Evolutionary conservation across 2,888 invertebrate species (phyloP).

Genomic region (Nymphalis urticae): DNA sequence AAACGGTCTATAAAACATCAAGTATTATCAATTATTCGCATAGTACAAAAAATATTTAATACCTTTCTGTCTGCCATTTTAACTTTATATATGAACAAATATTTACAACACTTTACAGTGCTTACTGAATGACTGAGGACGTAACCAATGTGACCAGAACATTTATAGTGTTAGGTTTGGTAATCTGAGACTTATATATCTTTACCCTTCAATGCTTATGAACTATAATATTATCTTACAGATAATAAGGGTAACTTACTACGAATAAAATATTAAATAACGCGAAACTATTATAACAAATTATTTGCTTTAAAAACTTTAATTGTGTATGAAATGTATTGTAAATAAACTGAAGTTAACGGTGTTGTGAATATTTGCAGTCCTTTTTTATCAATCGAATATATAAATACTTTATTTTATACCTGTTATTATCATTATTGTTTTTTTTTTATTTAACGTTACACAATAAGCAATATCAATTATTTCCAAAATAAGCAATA

Average conservation of each 20-base stretch:
- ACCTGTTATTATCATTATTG: too few species aligned
- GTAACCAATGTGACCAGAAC: constrained; percentile 51
- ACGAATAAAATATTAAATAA: too few species aligned
- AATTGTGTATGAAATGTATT: too few species aligned
- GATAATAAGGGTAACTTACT: constrained; percentile 13
- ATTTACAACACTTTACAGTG: not conserved
- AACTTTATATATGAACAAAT: constrained; percentile 21
- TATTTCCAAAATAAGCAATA: too few species aligned
- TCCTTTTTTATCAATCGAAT: too few species aligned
- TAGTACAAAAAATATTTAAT: constrained; percentile 24
- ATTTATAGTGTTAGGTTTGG: constrained; percentile 65
- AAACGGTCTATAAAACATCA: too few species aligned
- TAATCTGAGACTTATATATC: constrained; percentile 59
- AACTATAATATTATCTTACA: constrained; percentile 43
- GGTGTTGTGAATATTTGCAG: too few species aligned
- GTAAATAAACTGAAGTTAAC: too few species aligned
- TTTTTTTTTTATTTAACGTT: not conserved
- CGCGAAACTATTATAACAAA: too few species aligned
- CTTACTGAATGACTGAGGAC: constrained; percentile 53
- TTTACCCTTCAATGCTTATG: constrained; percentile 71
- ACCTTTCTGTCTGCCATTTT: constrained; percentile 69
- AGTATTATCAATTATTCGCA: too few species aligned
- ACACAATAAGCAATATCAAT: not conserved
- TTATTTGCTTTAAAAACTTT: too few species aligned
- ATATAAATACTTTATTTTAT: too few species aligned